A percentile compares a stretch with the other conserved stretches of the same genome.
These are phyloP conservation scores for Druon quercuslanigerum DNA, from an alignment of 1,140 invertebrate species.

Conservation along the genomic window DNA sequence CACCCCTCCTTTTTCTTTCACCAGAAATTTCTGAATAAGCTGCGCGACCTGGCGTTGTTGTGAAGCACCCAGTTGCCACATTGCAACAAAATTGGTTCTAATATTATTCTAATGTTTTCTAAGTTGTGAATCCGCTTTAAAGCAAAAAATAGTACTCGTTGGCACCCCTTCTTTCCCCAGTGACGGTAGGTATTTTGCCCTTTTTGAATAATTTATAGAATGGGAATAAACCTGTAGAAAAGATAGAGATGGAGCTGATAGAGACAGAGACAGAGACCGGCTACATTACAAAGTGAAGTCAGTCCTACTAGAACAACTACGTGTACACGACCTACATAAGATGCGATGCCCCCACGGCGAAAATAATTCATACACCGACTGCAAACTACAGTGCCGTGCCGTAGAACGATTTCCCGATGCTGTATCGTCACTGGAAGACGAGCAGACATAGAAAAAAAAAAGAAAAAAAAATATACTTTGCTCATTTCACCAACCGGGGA, in stretches of 20 bases:
- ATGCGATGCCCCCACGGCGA: conserved; percentile 76
- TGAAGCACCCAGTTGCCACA: too few species aligned
- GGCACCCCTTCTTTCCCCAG: too few species aligned
- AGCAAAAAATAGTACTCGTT: too few species aligned
- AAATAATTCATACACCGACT: conserved; percentile 74
- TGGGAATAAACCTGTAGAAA: background rate
- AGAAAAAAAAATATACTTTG: too few species aligned
- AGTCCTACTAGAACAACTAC: conserved; percentile 64
- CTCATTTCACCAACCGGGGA: too few species aligned
- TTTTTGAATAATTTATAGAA: conserved; percentile 25
- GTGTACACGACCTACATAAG: conserved; percentile 76
- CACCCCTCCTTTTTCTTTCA: too few species aligned
- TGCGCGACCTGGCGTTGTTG: too few species aligned
- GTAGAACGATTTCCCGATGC: background rate
- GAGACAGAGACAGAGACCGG: conserved; percentile 38
- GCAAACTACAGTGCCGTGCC: conserved; percentile 46
- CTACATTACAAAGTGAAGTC: conserved; percentile 56
- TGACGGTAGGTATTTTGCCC: background rate
- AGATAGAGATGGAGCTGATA: conserved; percentile 30
- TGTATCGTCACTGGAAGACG: background rate
- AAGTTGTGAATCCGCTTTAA: too few species aligned
- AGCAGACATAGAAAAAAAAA: too few species aligned
- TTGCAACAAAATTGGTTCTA: too few species aligned
- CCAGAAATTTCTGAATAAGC: too few species aligned
- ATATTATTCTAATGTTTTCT: too few species aligned